Evolutionary conservation across 2,888 invertebrate genomes (phyloP), one percentile per base, ranked within the genome.

Genomic region (Oasisia sp.): DNA sequence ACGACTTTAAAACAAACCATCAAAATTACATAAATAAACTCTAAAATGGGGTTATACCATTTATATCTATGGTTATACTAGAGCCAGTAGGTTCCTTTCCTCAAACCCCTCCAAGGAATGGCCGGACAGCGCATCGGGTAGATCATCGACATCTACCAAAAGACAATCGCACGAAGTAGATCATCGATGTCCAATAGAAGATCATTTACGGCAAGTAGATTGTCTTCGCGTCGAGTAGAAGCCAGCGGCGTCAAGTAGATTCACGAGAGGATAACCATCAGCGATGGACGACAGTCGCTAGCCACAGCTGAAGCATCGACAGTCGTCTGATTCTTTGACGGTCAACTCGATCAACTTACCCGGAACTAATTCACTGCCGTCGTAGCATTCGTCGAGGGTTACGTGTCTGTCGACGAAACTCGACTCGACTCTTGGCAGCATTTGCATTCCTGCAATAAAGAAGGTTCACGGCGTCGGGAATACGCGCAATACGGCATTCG

Each of bases 331-430:
- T n/a, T 90, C 90, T 32, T 44, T 90, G 32, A 90, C 32, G 90
- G 32, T 38, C 38, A 90, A 44, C 90, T 32, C 32, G 38, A 90
- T 44, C 4, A 27, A 19, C 19, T 32, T 14, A 44, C 90, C 90
- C 38, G 90, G 90, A 32, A 90, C 90, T 44, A 90, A 19, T 32
- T 44, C 27, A 90, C 90, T 90, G 90, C 32, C 90, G 90, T 90
- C 90, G 90, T 32, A 32, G 90, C 90, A 90, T 44, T 32, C n/a
- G n/a, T n/a, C 27, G 19, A 90, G 90, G 14, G 90, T 90, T 19
- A 90, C 90, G 38, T 38, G 90, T 19, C 90, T 32, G 38, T 90
- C 90, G 38, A 90, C 90, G 19, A 90, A n/a, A n/a, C n/a, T n/a
- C n/a, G 90, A 44, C 90, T 32, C 2, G 38, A 44, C 90, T 90